Evolutionary conservation across 1,140 invertebrate genomes (phyloP).

Genomic region (Helicoverpa armigera): DNA sequence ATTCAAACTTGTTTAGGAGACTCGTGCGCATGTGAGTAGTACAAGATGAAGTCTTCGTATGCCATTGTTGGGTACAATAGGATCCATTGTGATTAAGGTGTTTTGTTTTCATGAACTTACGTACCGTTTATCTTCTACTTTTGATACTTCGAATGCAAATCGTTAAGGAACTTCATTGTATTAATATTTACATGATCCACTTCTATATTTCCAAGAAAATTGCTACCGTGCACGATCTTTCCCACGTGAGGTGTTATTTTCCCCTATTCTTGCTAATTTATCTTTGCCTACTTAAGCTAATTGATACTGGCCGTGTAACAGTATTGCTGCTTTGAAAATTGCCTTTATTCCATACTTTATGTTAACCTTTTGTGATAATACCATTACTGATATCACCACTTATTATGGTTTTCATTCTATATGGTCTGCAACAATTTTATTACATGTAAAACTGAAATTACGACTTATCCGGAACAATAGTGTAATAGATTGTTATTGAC

Average conservation of each 20-base stretch:
- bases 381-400: too few species aligned
- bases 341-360: not conserved
- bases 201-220: not conserved
- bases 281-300: not conserved
- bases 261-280: not conserved
- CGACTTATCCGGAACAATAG: not conserved
- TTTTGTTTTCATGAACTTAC: not conserved
- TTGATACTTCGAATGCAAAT: not conserved
- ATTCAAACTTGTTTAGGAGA: constrained; percentile 26
- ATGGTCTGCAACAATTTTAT: not conserved
- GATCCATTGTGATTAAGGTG: constrained; percentile 6
- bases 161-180: not conserved
- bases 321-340: not conserved
- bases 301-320: not conserved
- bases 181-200: not conserved
- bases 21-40: not conserved
- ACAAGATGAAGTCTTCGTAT: constrained; percentile 20
- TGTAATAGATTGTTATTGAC: not conserved
- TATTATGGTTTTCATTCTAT: too few species aligned
- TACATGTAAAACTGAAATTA: not conserved
- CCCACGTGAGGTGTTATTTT: constrained; percentile 1
- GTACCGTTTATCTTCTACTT: not conserved
- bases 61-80: not conserved
- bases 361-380: too few species aligned
- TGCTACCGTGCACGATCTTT: not conserved